Evolutionary conservation across 2,113 vertebrate genomes (phyloP).

Genomic region (Menidia beryllina): DNA sequence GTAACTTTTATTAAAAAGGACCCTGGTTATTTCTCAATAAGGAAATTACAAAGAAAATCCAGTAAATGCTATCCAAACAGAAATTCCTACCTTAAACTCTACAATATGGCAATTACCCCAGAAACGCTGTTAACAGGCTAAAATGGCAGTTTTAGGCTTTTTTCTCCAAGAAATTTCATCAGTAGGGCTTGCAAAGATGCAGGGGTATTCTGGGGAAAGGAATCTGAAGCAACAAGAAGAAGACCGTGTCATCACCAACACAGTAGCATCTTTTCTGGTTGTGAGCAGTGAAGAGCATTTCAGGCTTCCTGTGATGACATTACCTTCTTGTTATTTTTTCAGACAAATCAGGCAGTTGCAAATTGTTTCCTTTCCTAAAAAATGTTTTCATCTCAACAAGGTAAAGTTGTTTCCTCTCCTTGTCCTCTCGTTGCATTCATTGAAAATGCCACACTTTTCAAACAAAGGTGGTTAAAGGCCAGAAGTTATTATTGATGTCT

Average conservation of each 20-base stretch:
- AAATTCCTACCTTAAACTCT: not conserved
- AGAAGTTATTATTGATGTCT: slow-evolving; percentile 8
- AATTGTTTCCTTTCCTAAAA: slow-evolving; percentile 50
- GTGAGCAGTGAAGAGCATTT: not conserved
- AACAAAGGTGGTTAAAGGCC: not conserved
- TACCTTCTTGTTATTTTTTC: slow-evolving; percentile 52
- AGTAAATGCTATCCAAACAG: not conserved
- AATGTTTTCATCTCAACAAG: slow-evolving; percentile 49
- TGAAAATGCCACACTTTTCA: not conserved
- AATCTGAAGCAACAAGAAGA: slow-evolving; percentile 62
- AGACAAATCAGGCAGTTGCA: slow-evolving; percentile 63
- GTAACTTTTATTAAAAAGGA: not conserved
- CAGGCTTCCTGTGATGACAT: slow-evolving; percentile 35
- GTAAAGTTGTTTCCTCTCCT: slow-evolving; percentile 36
- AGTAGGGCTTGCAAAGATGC: slow-evolving; percentile 18
- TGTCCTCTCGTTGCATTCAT: slow-evolving; percentile 1
- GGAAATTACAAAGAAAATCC: not conserved
- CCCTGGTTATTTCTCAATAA: not conserved
- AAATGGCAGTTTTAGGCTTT: not conserved
- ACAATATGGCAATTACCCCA: not conserved
- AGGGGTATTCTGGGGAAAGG: slow-evolving; percentile 49
- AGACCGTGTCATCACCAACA: slow-evolving; percentile 50
- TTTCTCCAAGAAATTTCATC: not conserved
- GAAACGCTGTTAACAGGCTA: not conserved
- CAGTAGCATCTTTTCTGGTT: not conserved